These are phyloP conservation scores for Struthidea cinerea DNA, from an alignment of 2,113 vertebrate species.

Conservation along the genomic window DNA sequence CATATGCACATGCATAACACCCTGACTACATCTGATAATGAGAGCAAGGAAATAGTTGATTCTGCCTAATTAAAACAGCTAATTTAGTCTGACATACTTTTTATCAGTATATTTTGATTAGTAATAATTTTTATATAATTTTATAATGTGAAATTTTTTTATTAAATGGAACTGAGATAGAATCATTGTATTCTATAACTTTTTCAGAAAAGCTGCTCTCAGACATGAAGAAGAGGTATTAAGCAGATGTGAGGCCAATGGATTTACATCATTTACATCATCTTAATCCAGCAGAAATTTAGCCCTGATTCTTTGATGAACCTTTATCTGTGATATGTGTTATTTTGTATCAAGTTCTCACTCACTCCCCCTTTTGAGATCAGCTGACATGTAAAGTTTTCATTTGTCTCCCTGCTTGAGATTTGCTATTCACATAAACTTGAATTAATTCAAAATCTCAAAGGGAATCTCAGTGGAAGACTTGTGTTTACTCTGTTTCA, in stretches of 20 bases:
- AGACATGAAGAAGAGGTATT: conserved; percentile 42
- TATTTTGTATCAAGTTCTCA: background rate
- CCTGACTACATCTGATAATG: conserved; percentile 47
- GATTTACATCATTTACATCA: conserved; percentile 10
- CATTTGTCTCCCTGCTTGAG: background rate
- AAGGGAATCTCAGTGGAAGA: background rate
- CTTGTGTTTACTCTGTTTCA: background rate
- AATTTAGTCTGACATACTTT: conserved; percentile 58
- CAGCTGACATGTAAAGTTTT: background rate
- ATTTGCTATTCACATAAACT: background rate
- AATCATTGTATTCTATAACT: conserved; percentile 30
- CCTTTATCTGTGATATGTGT: background rate
- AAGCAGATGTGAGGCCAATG: conserved; percentile 42
- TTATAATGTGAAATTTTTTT: conserved; percentile 17
- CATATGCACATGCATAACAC: background rate
- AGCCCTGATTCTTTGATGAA: conserved; percentile 21
- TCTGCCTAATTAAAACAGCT: conserved; percentile 63
- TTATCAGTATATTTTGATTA: conserved; percentile 43
- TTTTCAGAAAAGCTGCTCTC: conserved; percentile 48
- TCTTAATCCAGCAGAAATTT: conserved; percentile 12
- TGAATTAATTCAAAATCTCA: conserved; percentile 33
- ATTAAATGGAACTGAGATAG: conserved; percentile 26
- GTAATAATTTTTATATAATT: conserved; percentile 23
- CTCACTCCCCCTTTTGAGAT: background rate
- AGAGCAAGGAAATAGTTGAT: conserved; percentile 36